A percentile compares a stretch with the other conserved stretches of the same genome.
phyloP scores from a whole-genome alignment of 2,888 invertebrate genomes.

The Dynastes tityus region DNA sequence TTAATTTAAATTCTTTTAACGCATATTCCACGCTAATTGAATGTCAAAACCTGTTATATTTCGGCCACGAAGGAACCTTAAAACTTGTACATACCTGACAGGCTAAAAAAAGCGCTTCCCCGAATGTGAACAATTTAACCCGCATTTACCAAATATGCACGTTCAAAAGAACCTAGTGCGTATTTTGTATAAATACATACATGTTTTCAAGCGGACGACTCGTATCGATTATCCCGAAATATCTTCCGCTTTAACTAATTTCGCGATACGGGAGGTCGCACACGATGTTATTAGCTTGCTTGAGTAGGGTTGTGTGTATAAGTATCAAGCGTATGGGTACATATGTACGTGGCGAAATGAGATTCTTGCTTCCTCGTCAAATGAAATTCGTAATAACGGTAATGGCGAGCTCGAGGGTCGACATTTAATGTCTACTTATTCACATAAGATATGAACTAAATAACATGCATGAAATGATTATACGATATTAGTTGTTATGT shows the following conservation, averaged over 20 bases:
- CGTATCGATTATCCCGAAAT: not conserved
- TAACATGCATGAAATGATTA: not conserved
- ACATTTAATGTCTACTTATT: constrained; percentile 10
- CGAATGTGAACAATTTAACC: too few relatives aligned
- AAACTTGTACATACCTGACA: too few relatives aligned
- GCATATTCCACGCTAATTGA: too few relatives aligned
- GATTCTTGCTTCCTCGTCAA: constrained; percentile 6
- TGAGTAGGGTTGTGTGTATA: not conserved
- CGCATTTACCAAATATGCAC: too few relatives aligned
- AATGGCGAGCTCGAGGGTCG: not conserved
- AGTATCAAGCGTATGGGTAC: constrained; percentile 4
- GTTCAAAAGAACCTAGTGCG: too few relatives aligned
- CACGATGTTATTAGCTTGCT: constrained; percentile 16
- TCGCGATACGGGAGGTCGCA: not conserved
- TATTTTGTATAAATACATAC: too few relatives aligned
- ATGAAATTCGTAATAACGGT: constrained; percentile 26
- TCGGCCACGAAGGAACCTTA: too few relatives aligned
- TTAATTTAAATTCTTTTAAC: too few relatives aligned
- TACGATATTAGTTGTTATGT: not conserved
- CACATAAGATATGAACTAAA: not conserved
- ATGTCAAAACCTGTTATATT: too few relatives aligned
- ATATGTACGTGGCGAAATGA: constrained; percentile 15
- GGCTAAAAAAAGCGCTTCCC: too few relatives aligned
- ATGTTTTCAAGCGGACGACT: too few relatives aligned
- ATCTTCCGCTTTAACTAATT: constrained; percentile 7